These are phyloP conservation scores for Apamea crenata DNA, from an alignment of 2,888 invertebrate species.

Conservation along the genomic window DNA sequence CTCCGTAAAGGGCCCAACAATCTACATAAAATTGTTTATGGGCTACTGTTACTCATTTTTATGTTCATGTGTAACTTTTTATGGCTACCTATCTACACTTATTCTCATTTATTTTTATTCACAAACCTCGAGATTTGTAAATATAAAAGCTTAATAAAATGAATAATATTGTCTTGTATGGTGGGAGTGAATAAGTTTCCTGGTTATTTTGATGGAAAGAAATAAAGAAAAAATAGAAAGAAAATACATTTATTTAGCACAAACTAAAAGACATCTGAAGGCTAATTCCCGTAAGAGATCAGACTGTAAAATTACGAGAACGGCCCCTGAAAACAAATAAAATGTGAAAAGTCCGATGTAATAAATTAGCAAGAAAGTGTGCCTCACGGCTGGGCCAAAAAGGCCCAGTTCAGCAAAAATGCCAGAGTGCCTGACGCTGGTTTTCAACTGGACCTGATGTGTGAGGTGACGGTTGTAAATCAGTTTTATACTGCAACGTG, in stretches of 20 bases:
- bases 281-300: too few relatives aligned
- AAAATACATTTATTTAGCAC: background rate
- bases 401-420: too few relatives aligned
- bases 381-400: too few relatives aligned
- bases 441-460: too few relatives aligned
- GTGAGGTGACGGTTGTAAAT: too few relatives aligned
- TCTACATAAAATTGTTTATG: conserved; percentile 69
- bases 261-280: too few relatives aligned
- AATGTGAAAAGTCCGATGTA: too few relatives aligned
- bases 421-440: too few relatives aligned
- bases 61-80: conserved; percentile 67
- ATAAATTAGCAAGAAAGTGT: too few relatives aligned
- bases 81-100: conserved; percentile 59
- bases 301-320: too few relatives aligned
- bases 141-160: conserved; percentile 40
- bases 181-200: conserved; percentile 8
- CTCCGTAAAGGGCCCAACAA: conserved; percentile 61
- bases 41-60: conserved; percentile 65
- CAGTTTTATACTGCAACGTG: too few relatives aligned
- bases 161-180: conserved; percentile 16
- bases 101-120: conserved; percentile 63
- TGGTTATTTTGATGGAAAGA: background rate
- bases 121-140: conserved; percentile 53
- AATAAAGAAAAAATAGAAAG: background rate
- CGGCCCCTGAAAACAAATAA: too few relatives aligned